Conservation (phyloP, 2,113 vertebrate genomes). For the Chrysochloris asiatica region DNA sequence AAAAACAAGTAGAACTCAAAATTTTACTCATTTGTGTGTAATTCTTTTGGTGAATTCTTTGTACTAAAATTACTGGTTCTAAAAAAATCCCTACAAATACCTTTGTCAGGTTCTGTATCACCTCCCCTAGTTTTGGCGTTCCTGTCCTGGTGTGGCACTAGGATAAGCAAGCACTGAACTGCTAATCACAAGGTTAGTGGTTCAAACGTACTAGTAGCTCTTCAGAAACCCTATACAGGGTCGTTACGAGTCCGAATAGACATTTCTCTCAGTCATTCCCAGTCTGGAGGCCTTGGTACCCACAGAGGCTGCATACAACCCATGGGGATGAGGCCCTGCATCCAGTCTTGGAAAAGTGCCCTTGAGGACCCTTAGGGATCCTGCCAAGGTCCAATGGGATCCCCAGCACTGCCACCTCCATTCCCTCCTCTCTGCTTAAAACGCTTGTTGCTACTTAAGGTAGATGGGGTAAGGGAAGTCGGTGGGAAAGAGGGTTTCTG, state of each 20-base stretch:
- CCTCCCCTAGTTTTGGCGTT: neutral
- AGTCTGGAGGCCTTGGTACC: neutral
- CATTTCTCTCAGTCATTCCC: neutral
- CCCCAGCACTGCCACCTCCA: neutral
- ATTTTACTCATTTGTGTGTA: accelerated
- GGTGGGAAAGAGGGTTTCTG: neutral
- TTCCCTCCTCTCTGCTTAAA: too few relatives aligned
- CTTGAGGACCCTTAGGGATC: neutral
- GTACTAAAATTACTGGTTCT: neutral
- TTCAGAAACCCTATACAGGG: too few relatives aligned
- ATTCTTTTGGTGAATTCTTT: neutral
- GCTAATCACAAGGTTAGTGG: too few relatives aligned
- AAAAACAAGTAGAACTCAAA: neutral
- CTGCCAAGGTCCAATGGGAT: neutral
- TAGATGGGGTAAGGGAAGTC: accelerated
- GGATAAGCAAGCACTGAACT: too few relatives aligned
- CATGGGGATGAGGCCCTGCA: neutral
- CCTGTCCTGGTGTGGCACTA: too few relatives aligned
- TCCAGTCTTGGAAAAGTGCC: neutral
- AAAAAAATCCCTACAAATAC: neutral
- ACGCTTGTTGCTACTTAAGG: neutral
- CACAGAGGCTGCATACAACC: neutral
- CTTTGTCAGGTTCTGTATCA: neutral
- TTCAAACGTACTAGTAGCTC: too few relatives aligned
- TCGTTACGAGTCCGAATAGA: too few relatives aligned